Conservation (phyloP, 1,140 invertebrate genomes). For the Panulirus ornatus region DNA sequence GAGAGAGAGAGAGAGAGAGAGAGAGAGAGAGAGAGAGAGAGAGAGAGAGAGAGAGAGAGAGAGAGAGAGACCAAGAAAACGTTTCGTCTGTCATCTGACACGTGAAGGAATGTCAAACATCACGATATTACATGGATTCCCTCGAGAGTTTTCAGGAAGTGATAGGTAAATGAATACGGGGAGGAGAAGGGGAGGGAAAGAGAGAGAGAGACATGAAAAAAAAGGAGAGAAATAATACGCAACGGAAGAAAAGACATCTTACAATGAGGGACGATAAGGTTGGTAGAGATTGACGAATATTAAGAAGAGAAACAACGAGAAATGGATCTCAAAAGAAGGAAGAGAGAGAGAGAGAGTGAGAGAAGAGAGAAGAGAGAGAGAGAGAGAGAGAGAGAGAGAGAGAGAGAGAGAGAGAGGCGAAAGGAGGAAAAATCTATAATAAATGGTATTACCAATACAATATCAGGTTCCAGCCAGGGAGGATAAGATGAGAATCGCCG, state of each 20-base stretch:
- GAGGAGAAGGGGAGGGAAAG: too few relatives aligned
- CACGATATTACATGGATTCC: too few relatives aligned
- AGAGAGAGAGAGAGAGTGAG: not conserved
- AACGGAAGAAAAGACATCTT: not conserved
- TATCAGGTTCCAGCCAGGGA: not conserved
- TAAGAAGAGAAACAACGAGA: not conserved
- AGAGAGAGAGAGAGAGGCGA: too few relatives aligned
- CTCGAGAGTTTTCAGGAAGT: too few relatives aligned
- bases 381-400: not conserved
- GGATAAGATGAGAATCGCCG: constrained; percentile 27
- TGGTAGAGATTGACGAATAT: too few relatives aligned
- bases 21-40: not conserved
- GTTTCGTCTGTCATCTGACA: too few relatives aligned
- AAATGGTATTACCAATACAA: constrained; percentile 38
- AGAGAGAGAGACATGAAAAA: not conserved
- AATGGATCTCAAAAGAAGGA: not conserved
- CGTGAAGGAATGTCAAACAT: too few relatives aligned
- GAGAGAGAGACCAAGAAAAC: not conserved
- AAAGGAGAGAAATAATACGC: not conserved
- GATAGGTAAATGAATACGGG: not conserved
- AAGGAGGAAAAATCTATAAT: not conserved
- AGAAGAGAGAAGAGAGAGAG: not conserved
- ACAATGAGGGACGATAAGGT: too few relatives aligned
- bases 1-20: too few relatives aligned
- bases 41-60: not conserved